Evolutionary conservation across 2,888 invertebrate species (phyloP).

Genomic region (Oasisia sp.): DNA sequence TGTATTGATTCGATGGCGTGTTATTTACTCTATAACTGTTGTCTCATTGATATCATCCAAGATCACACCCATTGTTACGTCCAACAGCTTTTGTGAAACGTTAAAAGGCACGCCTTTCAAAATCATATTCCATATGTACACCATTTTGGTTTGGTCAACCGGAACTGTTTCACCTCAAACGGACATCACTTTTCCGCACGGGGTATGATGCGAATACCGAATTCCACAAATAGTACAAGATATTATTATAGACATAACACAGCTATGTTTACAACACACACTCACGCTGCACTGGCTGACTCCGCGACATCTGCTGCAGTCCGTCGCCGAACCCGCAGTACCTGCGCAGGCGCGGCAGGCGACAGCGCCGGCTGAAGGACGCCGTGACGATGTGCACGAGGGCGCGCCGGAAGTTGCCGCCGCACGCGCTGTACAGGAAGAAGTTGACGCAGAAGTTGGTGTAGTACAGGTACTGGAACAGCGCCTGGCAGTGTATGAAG

Average conservation of each 20-base stretch:
- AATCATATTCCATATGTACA: no score
- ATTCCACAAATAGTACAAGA: neutral
- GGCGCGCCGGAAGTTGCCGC: conserved; percentile 37
- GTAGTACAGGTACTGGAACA: conserved; percentile 35
- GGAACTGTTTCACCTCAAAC: neutral
- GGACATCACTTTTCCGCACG: neutral
- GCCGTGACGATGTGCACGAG: neutral
- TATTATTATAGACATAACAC: neutral
- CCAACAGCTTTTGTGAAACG: no score
- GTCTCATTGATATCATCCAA: no score
- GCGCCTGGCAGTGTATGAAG: conserved; percentile 30
- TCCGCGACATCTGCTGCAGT: neutral
- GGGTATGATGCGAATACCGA: neutral
- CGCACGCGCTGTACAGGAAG: conserved; percentile 36
- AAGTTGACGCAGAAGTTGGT: conserved; percentile 37
- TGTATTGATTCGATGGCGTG: no score
- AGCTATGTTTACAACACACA: neutral
- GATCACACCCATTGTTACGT: no score
- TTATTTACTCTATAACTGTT: no score
- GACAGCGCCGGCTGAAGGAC: neutral
- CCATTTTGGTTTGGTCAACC: no score
- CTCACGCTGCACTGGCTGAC: neutral
- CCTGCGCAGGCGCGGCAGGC: neutral
- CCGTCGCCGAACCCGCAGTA: neutral
- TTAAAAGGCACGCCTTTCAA: no score